phyloP scores from a whole-genome alignment of 2,797 vertebrate genomes.

The Hoplostethus mediterraneus region DNA sequence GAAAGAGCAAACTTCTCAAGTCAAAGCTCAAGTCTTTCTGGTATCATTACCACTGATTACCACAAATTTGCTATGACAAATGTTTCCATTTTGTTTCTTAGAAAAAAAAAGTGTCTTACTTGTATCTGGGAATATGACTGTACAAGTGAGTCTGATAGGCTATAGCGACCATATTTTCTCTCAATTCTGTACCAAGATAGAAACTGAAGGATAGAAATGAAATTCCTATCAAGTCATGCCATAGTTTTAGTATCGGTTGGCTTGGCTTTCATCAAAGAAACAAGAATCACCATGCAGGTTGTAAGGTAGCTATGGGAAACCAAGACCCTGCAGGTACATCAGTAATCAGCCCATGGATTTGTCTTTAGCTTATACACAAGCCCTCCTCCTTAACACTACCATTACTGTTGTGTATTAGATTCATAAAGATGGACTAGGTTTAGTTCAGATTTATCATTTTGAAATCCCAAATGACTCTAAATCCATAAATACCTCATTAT shows the following conservation, averaged over 20 bases:
- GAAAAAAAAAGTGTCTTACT: not conserved
- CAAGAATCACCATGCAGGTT: not conserved
- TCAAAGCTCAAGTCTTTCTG: too few relatives aligned
- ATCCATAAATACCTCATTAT: too few relatives aligned
- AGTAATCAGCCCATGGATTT: conserved; percentile 3
- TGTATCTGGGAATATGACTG: conserved; percentile 10
- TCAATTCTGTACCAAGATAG: not conserved
- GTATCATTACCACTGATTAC: conserved; percentile 9
- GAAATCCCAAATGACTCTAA: too few relatives aligned
- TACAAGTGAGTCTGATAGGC: conserved; percentile 10
- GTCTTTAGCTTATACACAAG: not conserved
- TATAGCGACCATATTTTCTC: not conserved
- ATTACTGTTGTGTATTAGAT: not conserved
- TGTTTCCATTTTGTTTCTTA: conserved; percentile 28
- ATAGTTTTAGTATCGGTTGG: not conserved
- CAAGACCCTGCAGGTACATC: not conserved
- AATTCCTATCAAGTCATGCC: too few relatives aligned
- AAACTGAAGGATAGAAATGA: too few relatives aligned
- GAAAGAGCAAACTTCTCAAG: too few relatives aligned
- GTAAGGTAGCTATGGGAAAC: not conserved
- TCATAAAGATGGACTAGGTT: not conserved
- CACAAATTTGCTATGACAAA: conserved; percentile 17
- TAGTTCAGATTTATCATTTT: too few relatives aligned
- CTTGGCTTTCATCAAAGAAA: not conserved
- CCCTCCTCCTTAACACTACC: not conserved